Evolutionary conservation across 2,113 vertebrate species (phyloP), one percentile per base, ranked within the genome.

Genomic region (Pitta sordida): DNA sequence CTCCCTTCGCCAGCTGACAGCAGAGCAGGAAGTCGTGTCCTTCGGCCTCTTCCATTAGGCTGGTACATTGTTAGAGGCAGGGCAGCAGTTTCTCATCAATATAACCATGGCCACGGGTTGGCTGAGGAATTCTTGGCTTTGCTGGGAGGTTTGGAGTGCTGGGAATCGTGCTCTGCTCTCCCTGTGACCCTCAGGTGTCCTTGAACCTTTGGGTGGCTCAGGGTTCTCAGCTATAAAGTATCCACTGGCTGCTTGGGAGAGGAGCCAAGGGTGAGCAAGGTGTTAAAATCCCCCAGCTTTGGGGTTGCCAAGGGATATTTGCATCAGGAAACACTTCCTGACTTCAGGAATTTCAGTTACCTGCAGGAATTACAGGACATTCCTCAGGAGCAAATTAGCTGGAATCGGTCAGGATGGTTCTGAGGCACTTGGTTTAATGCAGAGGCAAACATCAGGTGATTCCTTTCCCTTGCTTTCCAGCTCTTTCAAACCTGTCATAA

Each of bases 11-110:
- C n/a, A 84, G 92, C 91, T 89, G 91, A 56, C 95, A 94, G 3
- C 93, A 95, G 96, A 96, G 95, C 96, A 95, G 96, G 95, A 96
- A 91, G 81, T 90, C 79, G 87, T 76, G 94, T 87, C 91, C 86
- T 92, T 94, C 3, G 27, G 82, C 71, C 90, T 71, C 90, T 90
- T 92, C 96, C 90, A 93, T 96, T 95, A 96, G 83, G 55, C 83
- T 93, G 27, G 16, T 62, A 3, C 83, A 1, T 73, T 34, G 86
- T 89, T 91, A 95, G 89, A 23, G 85, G 20, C 87, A 92, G 89
- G 95, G 59, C 95, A 85, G 83, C 78, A n/a, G 89, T 83, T 87
- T 87, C 91, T 95, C 87, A 71, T 96, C 95, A 95, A 24, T 58
- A 2, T 63, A 79, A 92, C 18, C 0, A 56, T 8, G 55, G 58